A percentile compares a stretch with the other conserved stretches of the same genome.
phyloP scores from a whole-genome alignment of 1,140 invertebrate species.

The Eupristina koningsbergeri region DNA sequence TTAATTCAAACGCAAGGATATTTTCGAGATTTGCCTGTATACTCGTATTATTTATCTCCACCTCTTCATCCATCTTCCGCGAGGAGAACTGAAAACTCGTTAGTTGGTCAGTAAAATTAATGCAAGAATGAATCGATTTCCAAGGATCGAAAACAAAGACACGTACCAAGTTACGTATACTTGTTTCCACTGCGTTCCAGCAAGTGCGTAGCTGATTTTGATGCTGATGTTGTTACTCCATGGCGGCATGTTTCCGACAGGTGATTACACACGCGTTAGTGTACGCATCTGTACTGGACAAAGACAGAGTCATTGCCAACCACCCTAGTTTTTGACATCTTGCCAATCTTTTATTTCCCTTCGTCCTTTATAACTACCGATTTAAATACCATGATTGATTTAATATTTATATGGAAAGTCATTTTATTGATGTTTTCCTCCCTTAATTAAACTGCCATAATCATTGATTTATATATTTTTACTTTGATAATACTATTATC shows the following conservation, averaged over 20 bases:
- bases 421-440: not conserved
- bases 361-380: no score
- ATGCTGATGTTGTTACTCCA: no score
- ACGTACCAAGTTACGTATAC: not conserved
- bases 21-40: slow-evolving; percentile 21
- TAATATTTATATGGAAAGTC: not conserved
- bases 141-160: not conserved
- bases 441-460: no score
- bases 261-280: slow-evolving; percentile 5
- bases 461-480: no score
- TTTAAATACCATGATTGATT: not conserved
- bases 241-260: slow-evolving; percentile 36
- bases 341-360: not conserved
- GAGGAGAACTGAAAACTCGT: not conserved
- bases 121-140: slow-evolving; percentile 34
- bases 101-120: not conserved
- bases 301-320: not conserved
- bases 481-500: no score
- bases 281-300: not conserved
- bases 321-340: not conserved
- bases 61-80: not conserved
- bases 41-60: not conserved
- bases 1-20: not conserved
- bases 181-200: no score
- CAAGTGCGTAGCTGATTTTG: no score